phyloP scores from a whole-genome alignment of 2,113 vertebrate genomes.

The Lophius piscatorius region DNA sequence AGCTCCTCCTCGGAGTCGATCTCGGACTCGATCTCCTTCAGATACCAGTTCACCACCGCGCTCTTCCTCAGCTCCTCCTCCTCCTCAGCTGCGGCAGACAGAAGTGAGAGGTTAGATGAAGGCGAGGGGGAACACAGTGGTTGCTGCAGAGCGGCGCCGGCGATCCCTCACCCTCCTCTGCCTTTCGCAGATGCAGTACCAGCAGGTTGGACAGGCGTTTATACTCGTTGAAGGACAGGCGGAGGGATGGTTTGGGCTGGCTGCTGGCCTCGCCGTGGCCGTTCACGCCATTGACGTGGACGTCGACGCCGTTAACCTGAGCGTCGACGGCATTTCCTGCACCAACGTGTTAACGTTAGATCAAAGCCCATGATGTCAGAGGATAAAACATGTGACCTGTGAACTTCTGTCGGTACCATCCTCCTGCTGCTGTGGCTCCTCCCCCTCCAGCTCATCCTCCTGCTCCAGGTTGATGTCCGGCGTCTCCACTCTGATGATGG shows the following conservation, averaged over 20 bases:
- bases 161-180: slow-evolving; percentile 93
- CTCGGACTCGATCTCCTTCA: slow-evolving; percentile 97
- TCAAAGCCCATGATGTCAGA: background rate
- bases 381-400: too few species aligned
- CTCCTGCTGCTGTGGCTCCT: slow-evolving; percentile 72
- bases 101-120: too few species aligned
- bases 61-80: slow-evolving; percentile 89
- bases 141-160: background rate
- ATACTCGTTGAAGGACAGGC: slow-evolving; percentile 92
- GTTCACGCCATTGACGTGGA: slow-evolving; percentile 79
- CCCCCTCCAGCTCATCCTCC: slow-evolving; percentile 86
- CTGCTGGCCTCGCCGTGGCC: slow-evolving; percentile 73
- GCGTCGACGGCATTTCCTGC: slow-evolving; percentile 82
- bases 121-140: too few species aligned
- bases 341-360: background rate
- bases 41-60: slow-evolving; percentile 96
- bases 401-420: slow-evolving; percentile 80
- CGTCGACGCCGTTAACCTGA: slow-evolving; percentile 62
- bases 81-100: slow-evolving; percentile 83
- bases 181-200: slow-evolving; percentile 90
- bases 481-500: slow-evolving; percentile 97
- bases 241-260: slow-evolving; percentile 83
- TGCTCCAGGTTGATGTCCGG: slow-evolving; percentile 96
- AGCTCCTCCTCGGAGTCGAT: slow-evolving; percentile 97
- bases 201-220: slow-evolving; percentile 93